Conservation (phyloP, 2,113 vertebrate genomes). For the Pelecanus crispus region DNA sequence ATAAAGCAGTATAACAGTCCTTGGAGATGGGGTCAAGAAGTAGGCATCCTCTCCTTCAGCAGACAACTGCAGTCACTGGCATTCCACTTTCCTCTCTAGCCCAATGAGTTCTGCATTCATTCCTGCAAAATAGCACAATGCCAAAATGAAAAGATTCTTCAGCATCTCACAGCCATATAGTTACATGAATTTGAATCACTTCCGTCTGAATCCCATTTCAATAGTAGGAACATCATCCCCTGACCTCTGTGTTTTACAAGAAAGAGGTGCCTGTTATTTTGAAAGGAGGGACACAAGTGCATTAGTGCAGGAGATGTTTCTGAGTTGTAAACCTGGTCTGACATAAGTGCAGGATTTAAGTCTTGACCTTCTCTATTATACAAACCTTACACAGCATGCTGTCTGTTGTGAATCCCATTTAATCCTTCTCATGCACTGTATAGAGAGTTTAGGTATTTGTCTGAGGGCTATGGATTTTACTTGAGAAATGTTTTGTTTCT, state of each 20-base stretch:
- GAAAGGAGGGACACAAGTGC: neutral
- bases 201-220: neutral
- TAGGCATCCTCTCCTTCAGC: neutral
- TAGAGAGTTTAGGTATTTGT: neutral
- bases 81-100: neutral
- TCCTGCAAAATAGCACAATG: neutral
- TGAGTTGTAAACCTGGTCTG: neutral
- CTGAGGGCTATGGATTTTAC: neutral
- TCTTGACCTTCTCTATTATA: constrained; percentile 12
- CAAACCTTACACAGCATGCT: neutral
- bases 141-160: neutral
- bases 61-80: neutral
- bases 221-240: neutral
- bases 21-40: neutral
- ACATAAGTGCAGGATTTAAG: neutral
- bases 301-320: neutral
- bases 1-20: neutral
- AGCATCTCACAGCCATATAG: neutral
- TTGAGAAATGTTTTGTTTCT: constrained; percentile 13
- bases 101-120: neutral
- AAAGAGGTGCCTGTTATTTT: neutral
- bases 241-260: neutral
- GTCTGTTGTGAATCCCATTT: constrained; percentile 17
- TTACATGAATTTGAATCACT: neutral
- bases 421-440: neutral